Base-by-base conservation (phyloP, 92 coral and sea anemone species). In the Bergia puertoricense region DNA sequence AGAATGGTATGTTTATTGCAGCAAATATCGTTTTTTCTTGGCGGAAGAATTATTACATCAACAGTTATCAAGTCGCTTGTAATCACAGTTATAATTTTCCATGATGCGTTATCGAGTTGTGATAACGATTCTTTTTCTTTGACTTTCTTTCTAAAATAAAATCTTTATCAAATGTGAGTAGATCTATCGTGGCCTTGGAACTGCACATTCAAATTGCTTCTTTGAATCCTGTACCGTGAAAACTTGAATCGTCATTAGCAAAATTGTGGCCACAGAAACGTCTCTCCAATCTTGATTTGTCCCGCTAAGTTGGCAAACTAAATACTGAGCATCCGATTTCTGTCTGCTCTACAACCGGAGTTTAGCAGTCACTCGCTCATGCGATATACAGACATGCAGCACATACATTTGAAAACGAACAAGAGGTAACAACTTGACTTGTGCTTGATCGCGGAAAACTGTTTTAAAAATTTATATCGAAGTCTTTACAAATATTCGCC, bases 211-310 rank as follows among this genome's bases (percentile, higher is more conserved):
- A 1, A 22, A 15, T 18, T 9, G 46, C 42, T 76, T 76, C 80
- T 76, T 42, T 76, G 36, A 16, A 9, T 2, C 45, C 36, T 41
- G 48, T 41, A 76, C 80, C 23, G 54, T 41, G 48, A 41, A 11
- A 23, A 62, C 15, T 42, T 76, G 48, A 5, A 41, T 76, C 51
- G 80, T 41, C 54, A 46, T 76, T 8, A 46, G 80, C 30, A 76
- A 22, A 74, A 74, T 74, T 16, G 37, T 76, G 36, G 80, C 54
- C 80, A 76, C 54, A 76, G 80, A 76, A 76, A 76, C 80, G 80
- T 41, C 38, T 22, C 51, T 76, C 10, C 78, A 74, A 74, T 74
- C 48, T 39, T 41, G 45, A 74, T 74, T 18, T 39, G 42, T 15
- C 20, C 4, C 4, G 18, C 76, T 37, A 11, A 37, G 76, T 18